Evolutionary conservation across 2,888 invertebrate species (phyloP), one percentile per base, ranked within the genome.

Genomic region (Pseudococcus longispinus): DNA sequence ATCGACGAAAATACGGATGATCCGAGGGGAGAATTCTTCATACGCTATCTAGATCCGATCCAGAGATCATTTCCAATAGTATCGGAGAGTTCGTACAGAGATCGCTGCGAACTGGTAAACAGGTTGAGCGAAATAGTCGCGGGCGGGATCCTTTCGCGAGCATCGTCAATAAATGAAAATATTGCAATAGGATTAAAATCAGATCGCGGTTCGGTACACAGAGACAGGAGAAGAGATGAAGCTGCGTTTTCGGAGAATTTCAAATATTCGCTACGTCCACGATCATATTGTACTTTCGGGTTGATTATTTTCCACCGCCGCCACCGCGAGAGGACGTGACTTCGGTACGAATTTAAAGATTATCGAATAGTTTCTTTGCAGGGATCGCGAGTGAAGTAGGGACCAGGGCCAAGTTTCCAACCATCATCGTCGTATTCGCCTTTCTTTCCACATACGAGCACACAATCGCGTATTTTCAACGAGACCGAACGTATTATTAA

Each of bases 371-470:
- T 80, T 80, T 80, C 42, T 37, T 8, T 37, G 8, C 4, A 37
- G 37, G 18, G 15, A 77, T 77, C 37, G 77, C 37, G 26, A 23
- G 37, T 77, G 26, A 3, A n/a, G 65, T 13, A 11, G 44, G 44
- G 44, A 46, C 44, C 15, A 65, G 4, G n/a, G 55, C 11, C 77
- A 77, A 70, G 70, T 29, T 9, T n/a, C 60, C 1, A 23, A n/a
- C 51, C 60, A 60, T 55, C 55, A 6, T 60, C 60, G 60, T 42
- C 42, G 77, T 80, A 80, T 80, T 42, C 29, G 77, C 74, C 74
- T 37, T 74, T 74, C 20, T 18, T 74, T 26, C 23, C 20, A n/a
- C 2, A n/a, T n/a, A n/a, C n/a, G n/a, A n/a, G 15, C 4, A 51
- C n/a, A 51, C 51, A 51, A 51, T 51, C n/a, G 51, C 51, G 51